Conservation (phyloP, 2,797 vertebrate genomes). For the Onychomys arenicola region DNA sequence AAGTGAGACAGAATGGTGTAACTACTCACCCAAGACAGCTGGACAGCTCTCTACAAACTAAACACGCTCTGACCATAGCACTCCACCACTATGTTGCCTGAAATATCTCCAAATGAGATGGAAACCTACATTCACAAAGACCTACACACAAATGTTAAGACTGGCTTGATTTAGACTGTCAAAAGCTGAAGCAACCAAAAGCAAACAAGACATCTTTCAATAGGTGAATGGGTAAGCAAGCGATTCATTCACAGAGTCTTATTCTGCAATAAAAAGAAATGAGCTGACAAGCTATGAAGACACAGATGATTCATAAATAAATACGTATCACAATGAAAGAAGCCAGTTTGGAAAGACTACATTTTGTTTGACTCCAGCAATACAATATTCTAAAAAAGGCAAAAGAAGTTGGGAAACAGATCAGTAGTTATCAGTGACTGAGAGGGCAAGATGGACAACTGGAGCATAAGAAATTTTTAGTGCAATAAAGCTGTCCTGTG, state of each 20-base stretch:
- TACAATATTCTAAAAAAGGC: constrained; percentile 6
- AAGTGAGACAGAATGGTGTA: background rate
- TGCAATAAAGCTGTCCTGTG: background rate
- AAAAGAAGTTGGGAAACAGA: background rate
- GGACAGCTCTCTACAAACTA: background rate
- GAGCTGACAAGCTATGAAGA: constrained; percentile 9
- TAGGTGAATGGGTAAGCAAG: constrained; percentile 27
- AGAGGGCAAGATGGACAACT: accelerated
- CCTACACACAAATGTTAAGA: background rate
- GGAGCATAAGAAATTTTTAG: background rate
- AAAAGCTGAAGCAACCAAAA: background rate
- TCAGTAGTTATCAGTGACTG: background rate
- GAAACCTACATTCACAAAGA: constrained; percentile 37
- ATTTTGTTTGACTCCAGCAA: background rate
- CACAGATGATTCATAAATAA: constrained; percentile 22
- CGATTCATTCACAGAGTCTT: background rate
- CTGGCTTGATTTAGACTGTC: constrained; percentile 8
- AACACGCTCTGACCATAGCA: background rate
- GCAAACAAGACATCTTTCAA: background rate
- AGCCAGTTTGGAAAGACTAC: background rate
- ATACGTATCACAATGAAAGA: background rate
- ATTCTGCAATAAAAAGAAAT: constrained; percentile 59
- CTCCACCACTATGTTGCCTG: background rate
- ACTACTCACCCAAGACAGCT: background rate
- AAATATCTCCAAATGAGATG: background rate